Percentiles rank a stretch among this genome's conserved stretches.
Evolutionary conservation across 2,797 vertebrate genomes (phyloP).

Genomic region (Myotis planiceps): DNA sequence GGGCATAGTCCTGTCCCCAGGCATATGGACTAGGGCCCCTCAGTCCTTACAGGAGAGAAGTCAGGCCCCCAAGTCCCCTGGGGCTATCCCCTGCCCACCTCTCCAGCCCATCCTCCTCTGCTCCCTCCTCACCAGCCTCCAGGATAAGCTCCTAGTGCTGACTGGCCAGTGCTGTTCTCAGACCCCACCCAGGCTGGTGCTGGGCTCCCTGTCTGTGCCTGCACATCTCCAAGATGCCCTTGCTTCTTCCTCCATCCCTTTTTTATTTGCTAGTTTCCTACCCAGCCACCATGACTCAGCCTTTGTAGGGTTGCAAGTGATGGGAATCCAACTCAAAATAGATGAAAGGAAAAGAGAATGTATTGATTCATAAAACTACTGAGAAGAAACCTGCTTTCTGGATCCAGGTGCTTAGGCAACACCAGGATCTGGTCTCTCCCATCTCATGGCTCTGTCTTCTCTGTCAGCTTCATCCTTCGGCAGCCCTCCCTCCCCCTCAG

Average conservation of each 20-base stretch:
- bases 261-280: neutral
- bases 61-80: neutral
- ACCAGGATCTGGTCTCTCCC: neutral
- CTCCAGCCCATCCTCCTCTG: neutral
- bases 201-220: neutral
- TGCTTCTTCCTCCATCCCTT: neutral
- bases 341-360: neutral
- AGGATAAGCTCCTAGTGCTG: neutral
- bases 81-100: neutral
- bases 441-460: neutral
- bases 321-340: neutral
- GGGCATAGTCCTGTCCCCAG: fast-evolving
- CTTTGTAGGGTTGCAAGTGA: neutral
- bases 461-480: neutral
- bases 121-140: neutral
- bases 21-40: neutral
- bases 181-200: neutral
- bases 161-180: neutral
- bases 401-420: neutral
- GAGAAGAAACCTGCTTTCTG: neutral
- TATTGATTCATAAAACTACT: neutral
- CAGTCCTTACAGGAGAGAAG: neutral
- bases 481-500: neutral
- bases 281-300: neutral
- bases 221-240: neutral